A percentile compares a stretch with the other conserved stretches of the same genome.
Conservation (phyloP, 2,113 vertebrate species). For the Oxygymnocypris stewartii region DNA sequence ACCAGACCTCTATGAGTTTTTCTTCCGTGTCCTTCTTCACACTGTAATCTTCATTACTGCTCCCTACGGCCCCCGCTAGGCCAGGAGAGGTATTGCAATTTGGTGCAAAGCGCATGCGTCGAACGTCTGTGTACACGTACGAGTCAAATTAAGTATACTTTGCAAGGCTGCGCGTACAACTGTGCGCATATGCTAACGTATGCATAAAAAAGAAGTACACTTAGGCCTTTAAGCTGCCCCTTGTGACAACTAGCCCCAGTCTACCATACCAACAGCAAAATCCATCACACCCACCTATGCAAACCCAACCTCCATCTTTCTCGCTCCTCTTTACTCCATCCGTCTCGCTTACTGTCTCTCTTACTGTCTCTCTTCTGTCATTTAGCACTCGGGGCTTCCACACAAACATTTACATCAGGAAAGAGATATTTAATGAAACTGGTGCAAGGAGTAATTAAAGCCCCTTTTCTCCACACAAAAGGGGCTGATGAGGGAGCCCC, state of each 20-base stretch:
- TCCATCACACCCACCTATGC: background rate
- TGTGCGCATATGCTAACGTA: no score
- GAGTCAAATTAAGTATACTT: no score
- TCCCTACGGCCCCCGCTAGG: no score
- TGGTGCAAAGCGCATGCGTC: no score
- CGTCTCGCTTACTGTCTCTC: background rate
- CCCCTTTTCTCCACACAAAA: constrained; percentile 42
- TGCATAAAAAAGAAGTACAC: no score
- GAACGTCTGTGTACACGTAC: no score
- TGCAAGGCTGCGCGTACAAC: no score
- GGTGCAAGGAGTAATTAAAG: constrained; percentile 52
- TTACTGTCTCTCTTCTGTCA: constrained; percentile 1
- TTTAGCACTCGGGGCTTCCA: constrained; percentile 25
- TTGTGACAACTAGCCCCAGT: constrained; percentile 6
- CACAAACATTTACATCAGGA: constrained; percentile 47
- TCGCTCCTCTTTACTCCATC: background rate
- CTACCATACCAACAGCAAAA: background rate
- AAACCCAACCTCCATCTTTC: background rate
- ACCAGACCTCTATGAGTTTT: no score
- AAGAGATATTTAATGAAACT: constrained; percentile 50
- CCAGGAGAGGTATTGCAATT: no score
- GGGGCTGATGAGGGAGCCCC: constrained; percentile 30
- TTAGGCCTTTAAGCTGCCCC: background rate
- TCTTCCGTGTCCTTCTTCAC: no score
- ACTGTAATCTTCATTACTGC: no score